A percentile compares a stretch with the other conserved stretches of the same genome.
phyloP scores from a whole-genome alignment of 2,113 vertebrate species.

The Peucedramus taeniatus region DNA sequence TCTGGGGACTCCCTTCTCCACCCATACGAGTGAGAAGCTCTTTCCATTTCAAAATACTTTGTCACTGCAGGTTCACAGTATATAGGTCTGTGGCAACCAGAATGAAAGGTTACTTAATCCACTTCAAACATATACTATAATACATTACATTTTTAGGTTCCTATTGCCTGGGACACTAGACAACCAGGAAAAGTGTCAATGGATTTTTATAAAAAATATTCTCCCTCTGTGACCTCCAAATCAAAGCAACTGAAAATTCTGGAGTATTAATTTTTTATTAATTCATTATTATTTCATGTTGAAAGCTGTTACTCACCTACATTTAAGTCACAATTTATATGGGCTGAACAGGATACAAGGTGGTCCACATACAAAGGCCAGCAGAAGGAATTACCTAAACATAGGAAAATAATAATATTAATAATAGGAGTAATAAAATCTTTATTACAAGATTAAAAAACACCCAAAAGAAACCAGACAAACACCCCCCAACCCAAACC shows the following conservation, averaged over 20 bases:
- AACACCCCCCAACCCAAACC: background rate
- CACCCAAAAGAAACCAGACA: background rate
- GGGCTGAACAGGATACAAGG: background rate
- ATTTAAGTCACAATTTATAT: background rate
- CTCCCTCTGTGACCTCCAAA: background rate
- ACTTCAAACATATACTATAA: background rate
- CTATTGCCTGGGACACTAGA: background rate
- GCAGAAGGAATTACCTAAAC: conserved; percentile 4
- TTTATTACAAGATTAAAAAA: background rate
- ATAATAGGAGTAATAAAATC: background rate
- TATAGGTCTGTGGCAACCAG: background rate
- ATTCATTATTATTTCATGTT: background rate
- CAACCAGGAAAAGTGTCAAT: background rate
- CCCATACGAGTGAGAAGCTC: background rate
- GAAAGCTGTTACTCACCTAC: conserved; percentile 15
- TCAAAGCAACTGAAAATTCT: background rate
- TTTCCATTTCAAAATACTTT: background rate
- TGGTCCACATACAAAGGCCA: background rate
- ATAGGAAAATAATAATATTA: background rate
- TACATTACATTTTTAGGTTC: background rate
- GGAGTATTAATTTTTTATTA: background rate
- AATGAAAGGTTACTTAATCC: background rate
- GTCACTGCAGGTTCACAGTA: background rate
- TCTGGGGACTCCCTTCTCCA: background rate
- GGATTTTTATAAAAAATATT: background rate